Evolutionary conservation across 2,113 vertebrate species (phyloP).

Genomic region (Oncorhynchus masou): DNA sequence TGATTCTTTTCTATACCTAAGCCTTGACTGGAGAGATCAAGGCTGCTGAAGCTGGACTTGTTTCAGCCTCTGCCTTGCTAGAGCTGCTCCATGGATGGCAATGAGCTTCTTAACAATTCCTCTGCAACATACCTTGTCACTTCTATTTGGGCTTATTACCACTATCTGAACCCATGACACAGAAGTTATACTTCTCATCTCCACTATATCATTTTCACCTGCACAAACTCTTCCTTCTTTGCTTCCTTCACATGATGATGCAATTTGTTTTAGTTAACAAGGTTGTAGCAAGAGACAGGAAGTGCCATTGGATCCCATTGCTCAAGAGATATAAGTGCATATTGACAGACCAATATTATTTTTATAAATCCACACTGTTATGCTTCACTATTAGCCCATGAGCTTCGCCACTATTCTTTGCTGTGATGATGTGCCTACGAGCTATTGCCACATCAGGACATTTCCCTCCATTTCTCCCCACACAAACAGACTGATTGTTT

Average conservation of each 20-base stretch:
- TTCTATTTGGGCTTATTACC: background rate
- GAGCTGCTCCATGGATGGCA: constrained; percentile 6
- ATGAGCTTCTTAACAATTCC: constrained; percentile 12
- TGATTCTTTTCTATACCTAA: constrained; percentile 5
- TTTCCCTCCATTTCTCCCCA: too few relatives aligned
- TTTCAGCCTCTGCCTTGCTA: background rate
- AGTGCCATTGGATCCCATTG: too few relatives aligned
- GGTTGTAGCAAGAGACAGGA: too few relatives aligned
- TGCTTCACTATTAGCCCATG: too few relatives aligned
- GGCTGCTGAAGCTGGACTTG: background rate
- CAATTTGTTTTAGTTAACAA: too few relatives aligned
- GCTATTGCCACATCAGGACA: too few relatives aligned
- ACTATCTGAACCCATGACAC: background rate
- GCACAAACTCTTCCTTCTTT: background rate
- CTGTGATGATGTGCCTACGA: too few relatives aligned
- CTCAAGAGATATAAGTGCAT: too few relatives aligned
- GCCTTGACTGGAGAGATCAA: constrained; percentile 18
- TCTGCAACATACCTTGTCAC: background rate
- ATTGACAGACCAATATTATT: too few relatives aligned
- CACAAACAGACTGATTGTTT: too few relatives aligned
- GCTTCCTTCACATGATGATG: background rate
- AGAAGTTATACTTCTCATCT: background rate
- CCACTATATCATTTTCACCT: background rate
- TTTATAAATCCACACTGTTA: too few relatives aligned
- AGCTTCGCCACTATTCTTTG: too few relatives aligned